Evolutionary conservation across 2,888 invertebrate genomes (phyloP).

Genomic region (Ormyrus thymus): DNA sequence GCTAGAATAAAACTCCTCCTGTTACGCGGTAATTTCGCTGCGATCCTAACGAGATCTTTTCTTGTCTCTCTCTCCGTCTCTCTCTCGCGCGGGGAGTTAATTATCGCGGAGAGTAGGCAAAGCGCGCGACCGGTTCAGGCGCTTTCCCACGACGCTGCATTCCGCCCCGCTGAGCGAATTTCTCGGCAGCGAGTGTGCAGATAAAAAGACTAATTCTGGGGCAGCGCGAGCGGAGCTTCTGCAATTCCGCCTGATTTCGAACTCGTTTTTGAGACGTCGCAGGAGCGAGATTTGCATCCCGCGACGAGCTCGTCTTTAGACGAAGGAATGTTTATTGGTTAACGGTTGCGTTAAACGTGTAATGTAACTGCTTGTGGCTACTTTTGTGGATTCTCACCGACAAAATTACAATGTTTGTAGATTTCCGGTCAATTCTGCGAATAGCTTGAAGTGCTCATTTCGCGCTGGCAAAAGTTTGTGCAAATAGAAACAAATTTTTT

Average conservation of each 20-base stretch:
- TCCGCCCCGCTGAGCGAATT: conserved; percentile 22
- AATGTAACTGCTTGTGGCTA: too few species aligned
- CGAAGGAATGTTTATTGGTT: too few species aligned
- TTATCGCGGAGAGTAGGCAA: not conserved
- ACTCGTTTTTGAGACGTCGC: not conserved
- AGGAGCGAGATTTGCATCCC: too few species aligned
- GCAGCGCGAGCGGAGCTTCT: not conserved
- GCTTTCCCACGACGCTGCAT: conserved; percentile 44
- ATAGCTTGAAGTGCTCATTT: too few species aligned
- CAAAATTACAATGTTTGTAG: too few species aligned
- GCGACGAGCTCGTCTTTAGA: too few species aligned
- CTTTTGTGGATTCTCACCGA: too few species aligned
- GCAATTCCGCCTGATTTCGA: not conserved
- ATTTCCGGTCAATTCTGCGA: too few species aligned
- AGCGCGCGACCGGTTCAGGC: not conserved
- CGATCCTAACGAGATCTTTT: conserved; percentile 42
- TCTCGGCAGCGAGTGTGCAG: not conserved
- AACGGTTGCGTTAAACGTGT: too few species aligned
- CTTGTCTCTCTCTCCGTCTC: not conserved
- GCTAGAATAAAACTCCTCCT: not conserved
- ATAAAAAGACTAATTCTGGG: too few species aligned
- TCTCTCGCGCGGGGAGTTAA: conserved; percentile 5
- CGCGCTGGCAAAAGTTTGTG: too few species aligned
- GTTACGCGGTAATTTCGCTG: conserved; percentile 18
- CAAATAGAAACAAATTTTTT: too few species aligned